These are phyloP conservation scores for Aphis craccivora DNA, from an alignment of 1,140 invertebrate species.

Conservation along the genomic window DNA sequence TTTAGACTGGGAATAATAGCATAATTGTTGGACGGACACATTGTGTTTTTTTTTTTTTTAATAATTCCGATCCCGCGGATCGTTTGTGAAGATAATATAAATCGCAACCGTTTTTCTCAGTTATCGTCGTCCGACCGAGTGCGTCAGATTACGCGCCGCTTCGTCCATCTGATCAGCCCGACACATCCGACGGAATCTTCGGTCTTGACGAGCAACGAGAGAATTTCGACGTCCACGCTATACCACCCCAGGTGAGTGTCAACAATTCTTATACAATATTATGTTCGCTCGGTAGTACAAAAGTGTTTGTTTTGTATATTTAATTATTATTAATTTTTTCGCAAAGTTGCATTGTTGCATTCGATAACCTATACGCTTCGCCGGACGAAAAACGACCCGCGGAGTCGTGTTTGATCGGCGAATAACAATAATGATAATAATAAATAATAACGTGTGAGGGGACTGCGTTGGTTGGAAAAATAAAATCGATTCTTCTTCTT, in stretches of 20 bases:
- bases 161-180: neutral
- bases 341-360: neutral
- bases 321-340: neutral
- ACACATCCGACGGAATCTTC: neutral
- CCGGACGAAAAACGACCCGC: neutral
- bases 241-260: neutral
- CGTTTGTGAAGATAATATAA: neutral
- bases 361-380: neutral
- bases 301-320: too few relatives aligned
- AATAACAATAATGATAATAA: conserved; percentile 20
- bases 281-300: neutral
- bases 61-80: neutral
- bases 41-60: neutral
- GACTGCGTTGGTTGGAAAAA: neutral
- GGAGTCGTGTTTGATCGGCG: neutral
- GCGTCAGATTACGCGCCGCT: neutral
- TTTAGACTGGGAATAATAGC: neutral
- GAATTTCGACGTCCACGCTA: neutral
- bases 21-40: neutral
- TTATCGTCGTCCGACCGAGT: neutral
- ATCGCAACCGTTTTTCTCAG: neutral
- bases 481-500: conserved; percentile 42
- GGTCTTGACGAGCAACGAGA: neutral
- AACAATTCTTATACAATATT: neutral
- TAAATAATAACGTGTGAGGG: conserved; percentile 6